Evolutionary conservation across 2,113 vertebrate genomes (phyloP).

Genomic region (Stigmatopora nigra): DNA sequence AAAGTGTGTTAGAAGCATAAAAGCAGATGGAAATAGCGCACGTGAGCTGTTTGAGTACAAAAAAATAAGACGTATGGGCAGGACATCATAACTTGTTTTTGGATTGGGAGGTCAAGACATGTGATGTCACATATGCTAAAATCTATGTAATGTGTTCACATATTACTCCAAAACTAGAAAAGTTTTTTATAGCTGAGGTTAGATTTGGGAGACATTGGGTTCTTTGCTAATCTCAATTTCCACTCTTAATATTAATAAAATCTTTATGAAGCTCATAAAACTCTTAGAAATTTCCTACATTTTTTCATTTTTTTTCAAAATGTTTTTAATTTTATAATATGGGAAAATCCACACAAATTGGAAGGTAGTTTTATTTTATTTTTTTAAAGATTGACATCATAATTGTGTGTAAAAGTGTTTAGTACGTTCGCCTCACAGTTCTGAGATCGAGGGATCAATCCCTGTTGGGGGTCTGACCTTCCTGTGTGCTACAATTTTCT

Average conservation of each 20-base stretch:
- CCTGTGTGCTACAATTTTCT: too few relatives aligned
- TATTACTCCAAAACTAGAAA: slow-evolving; percentile 26
- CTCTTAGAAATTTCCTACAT: slow-evolving; percentile 1
- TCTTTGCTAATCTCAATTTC: slow-evolving; percentile 32
- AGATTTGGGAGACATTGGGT: neutral
- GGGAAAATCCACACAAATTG: neutral
- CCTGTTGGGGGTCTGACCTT: too few relatives aligned
- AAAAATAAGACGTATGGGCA: neutral
- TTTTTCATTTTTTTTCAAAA: slow-evolving; percentile 32
- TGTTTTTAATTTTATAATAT: slow-evolving; percentile 42
- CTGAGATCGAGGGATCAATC: too few relatives aligned
- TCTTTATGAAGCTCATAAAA: slow-evolving; percentile 46
- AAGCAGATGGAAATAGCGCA: neutral
- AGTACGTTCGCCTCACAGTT: too few relatives aligned
- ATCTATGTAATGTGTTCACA: slow-evolving; percentile 44
- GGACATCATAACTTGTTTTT: neutral
- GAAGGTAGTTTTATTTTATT: neutral
- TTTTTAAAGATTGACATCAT: too few relatives aligned
- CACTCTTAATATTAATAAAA: slow-evolving; percentile 25
- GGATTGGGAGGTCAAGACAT: slow-evolving; percentile 10
- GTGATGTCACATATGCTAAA: slow-evolving; percentile 35
- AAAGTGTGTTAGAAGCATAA: neutral
- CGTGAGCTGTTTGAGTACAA: slow-evolving; percentile 1
- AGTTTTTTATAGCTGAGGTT: slow-evolving; percentile 14
- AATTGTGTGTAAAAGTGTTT: too few relatives aligned